A percentile compares a stretch with the other conserved stretches of the same genome.
Conservation (phyloP, 2,113 vertebrate genomes). For the Caretta caretta region DNA sequence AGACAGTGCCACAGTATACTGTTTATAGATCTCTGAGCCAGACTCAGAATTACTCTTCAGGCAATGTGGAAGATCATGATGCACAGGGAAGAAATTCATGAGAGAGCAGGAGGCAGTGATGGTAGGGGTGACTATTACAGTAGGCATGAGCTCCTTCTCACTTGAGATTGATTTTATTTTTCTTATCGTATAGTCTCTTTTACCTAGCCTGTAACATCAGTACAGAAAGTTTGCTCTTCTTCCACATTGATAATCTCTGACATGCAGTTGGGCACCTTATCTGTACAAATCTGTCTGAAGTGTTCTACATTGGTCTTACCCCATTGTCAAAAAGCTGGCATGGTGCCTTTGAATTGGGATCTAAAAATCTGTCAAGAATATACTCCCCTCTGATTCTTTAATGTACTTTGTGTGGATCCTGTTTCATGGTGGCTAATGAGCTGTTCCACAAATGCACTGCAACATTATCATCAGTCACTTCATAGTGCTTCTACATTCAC, state of each 20-base stretch:
- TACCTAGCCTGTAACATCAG: constrained; percentile 60
- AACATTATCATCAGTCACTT: constrained; percentile 7
- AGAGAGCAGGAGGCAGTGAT: constrained; percentile 30
- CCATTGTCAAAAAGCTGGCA: constrained; percentile 47
- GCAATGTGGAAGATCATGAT: constrained; percentile 6
- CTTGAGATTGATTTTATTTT: constrained; percentile 68
- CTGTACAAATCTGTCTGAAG: constrained; percentile 59
- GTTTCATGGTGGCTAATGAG: constrained; percentile 58
- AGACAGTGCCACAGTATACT: constrained; percentile 17
- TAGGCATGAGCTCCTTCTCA: constrained; percentile 36
- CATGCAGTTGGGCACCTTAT: constrained; percentile 50
- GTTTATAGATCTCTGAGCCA: constrained; percentile 18
- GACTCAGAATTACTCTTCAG: constrained; percentile 18
- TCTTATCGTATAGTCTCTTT: constrained; percentile 50
- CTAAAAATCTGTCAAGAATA: constrained; percentile 62
- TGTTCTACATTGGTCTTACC: constrained; percentile 43
- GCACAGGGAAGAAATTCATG: constrained; percentile 46
- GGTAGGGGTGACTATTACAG: constrained; percentile 49
- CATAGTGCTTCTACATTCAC: constrained; percentile 41
- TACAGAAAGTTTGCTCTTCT: constrained; percentile 56
- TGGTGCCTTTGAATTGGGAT: constrained; percentile 69
- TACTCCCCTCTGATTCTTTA: constrained; percentile 47
- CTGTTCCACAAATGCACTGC: constrained; percentile 33
- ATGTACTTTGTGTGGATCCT: constrained; percentile 43
- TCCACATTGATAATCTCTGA: constrained; percentile 63